A percentile compares a stretch with the other conserved stretches of the same genome.
Evolutionary conservation across 1,140 invertebrate species (phyloP).

Genomic region (Ganaspis sp.): DNA sequence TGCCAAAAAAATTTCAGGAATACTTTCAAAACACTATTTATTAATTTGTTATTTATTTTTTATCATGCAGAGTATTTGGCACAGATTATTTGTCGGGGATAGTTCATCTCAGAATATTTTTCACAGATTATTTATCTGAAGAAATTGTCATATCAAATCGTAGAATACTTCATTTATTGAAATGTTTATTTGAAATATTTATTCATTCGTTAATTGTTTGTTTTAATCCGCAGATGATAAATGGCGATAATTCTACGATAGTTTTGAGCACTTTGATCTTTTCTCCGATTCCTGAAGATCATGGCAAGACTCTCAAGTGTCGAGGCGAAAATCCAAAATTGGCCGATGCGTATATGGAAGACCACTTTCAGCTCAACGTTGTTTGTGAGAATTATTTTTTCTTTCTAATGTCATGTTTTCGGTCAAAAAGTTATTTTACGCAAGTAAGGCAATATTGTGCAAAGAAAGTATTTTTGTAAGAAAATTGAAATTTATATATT

Average conservation of each 20-base stretch:
- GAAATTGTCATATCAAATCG: no score
- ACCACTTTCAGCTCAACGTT: constrained; percentile 88
- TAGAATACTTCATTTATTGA: no score
- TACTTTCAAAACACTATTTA: neutral
- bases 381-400: constrained; percentile 85
- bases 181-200: no score
- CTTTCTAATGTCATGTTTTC: constrained; percentile 33
- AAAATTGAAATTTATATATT: neutral
- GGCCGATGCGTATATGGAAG: constrained; percentile 84
- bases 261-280: constrained; percentile 88
- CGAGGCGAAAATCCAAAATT: constrained; percentile 88
- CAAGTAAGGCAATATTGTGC: no score
- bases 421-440: no score
- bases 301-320: constrained; percentile 88
- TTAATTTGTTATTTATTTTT: neutral
- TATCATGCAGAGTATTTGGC: neutral
- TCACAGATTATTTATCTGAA: no score
- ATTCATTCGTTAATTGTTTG: neutral
- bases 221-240: constrained; percentile 77
- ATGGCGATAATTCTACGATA: constrained; percentile 81
- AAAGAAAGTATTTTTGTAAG: no score
- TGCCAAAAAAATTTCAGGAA: no score
- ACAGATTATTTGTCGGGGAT: no score
- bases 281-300: constrained; percentile 88
- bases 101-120: no score